Conservation (phyloP, 2,888 invertebrate genomes). For the Endotricha flammealis region DNA sequence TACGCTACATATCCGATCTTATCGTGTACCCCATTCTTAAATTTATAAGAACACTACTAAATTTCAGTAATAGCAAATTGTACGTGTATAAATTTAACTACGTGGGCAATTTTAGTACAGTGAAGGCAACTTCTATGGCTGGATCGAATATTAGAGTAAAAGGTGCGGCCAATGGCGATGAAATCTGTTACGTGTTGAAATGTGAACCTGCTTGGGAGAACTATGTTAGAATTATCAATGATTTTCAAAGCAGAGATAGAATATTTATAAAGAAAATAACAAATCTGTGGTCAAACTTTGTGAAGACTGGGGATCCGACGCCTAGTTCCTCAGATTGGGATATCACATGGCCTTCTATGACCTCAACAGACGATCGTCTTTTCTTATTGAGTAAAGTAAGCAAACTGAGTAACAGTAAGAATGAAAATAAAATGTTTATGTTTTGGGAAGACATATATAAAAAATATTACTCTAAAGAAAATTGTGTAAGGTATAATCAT, state of each 20-base stretch:
- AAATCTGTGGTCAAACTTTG: conserved; percentile 71
- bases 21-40: conserved; percentile 62
- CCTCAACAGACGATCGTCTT: conserved; percentile 36
- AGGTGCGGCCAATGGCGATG: conserved; percentile 70
- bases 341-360: conserved; percentile 48
- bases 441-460: conserved; percentile 60
- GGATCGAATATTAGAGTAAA: conserved; percentile 38
- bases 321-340: conserved; percentile 29
- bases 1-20: conserved; percentile 64
- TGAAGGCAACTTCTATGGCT: conserved; percentile 47
- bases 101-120: conserved; percentile 53
- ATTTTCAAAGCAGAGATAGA: conserved; percentile 41
- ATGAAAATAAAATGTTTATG: conserved; percentile 41
- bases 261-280: conserved; percentile 53
- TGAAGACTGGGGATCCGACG: conserved; percentile 59
- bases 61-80: conserved; percentile 30
- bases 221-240: conserved; percentile 42
- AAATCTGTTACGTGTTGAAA: conserved; percentile 66
- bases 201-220: conserved; percentile 59
- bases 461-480: conserved; percentile 37
- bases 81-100: conserved; percentile 71
- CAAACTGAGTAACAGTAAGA: conserved; percentile 32
- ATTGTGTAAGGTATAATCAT: conserved; percentile 33
- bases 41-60: conserved; percentile 46
- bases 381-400: conserved; percentile 41